A percentile compares a stretch with the other conserved stretches of the same genome.
These are phyloP conservation scores for Hirtodrosophila cameraria DNA, from an alignment of 2,888 invertebrate genomes.

Conservation along the genomic window DNA sequence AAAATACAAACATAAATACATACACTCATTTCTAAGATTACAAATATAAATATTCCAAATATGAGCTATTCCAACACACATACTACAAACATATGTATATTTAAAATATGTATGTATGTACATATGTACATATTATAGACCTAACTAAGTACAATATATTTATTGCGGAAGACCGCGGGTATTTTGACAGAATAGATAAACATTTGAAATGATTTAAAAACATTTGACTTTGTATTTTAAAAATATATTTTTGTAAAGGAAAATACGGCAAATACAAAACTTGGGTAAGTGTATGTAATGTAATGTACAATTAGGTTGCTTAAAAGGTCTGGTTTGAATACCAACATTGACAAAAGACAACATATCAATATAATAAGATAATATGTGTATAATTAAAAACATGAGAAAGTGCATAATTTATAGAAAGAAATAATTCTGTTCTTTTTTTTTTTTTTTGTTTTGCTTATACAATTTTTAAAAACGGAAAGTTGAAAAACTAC, in stretches of 20 bases:
- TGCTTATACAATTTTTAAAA: conserved; percentile 51
- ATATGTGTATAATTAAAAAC: conserved; percentile 41
- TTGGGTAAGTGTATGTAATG: conserved; percentile 50
- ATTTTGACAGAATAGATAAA: conserved; percentile 4
- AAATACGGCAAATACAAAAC: conserved; percentile 73
- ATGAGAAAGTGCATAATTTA: conserved; percentile 29
- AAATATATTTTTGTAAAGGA: conserved; percentile 76
- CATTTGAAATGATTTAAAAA: conserved; percentile 16
- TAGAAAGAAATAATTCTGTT: conserved; percentile 11
- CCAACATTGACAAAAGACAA: conserved; percentile 53
- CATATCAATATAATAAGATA: conserved; percentile 42
- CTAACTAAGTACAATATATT: no score
- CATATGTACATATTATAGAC: no score
- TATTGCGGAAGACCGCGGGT: not conserved
- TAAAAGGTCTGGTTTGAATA: conserved; percentile 44
- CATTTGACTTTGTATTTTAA: conserved; percentile 50
- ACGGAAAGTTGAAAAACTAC: conserved; percentile 14
- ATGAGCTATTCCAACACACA: no score
- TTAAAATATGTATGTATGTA: no score
- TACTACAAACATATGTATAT: no score
- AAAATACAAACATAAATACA: no score
- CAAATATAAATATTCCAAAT: no score
- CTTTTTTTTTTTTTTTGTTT: no score
- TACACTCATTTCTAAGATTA: no score
- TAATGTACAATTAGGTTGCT: conserved; percentile 62